A percentile compares a stretch with the other conserved stretches of the same genome.
These are phyloP conservation scores for Lates japonicus DNA, from an alignment of 2,797 vertebrate species.

Conservation along the genomic window DNA sequence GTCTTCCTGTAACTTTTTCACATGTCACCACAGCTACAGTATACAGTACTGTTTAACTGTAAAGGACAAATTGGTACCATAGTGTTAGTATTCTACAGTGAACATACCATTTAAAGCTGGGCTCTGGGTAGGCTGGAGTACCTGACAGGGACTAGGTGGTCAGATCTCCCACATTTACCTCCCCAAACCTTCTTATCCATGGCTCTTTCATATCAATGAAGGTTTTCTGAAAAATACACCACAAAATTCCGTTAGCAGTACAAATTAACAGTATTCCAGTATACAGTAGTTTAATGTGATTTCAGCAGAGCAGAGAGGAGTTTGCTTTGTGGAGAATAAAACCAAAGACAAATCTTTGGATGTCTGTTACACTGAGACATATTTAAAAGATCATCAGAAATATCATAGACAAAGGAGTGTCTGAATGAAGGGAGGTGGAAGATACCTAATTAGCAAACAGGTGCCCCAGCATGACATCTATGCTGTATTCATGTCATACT, in stretches of 20 bases:
- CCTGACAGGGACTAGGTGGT: conserved; percentile 87
- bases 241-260: neutral
- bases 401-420: no score
- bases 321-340: neutral
- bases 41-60: neutral
- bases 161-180: conserved; percentile 86
- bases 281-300: neutral
- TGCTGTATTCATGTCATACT: no score
- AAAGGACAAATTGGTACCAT: neutral
- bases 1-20: neutral
- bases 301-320: neutral
- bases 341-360: neutral
- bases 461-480: no score
- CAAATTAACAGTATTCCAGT: neutral
- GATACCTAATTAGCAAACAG: no score
- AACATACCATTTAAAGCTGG: conserved; percentile 91
- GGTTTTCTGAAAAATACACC: conserved; percentile 86
- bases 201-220: conserved; percentile 90
- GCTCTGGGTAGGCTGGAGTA: conserved; percentile 92
- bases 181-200: conserved; percentile 86
- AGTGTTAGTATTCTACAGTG: neutral
- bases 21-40: neutral
- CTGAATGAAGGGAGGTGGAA: no score
- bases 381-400: neutral
- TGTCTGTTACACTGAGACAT: neutral